These are phyloP conservation scores for Morphnarchus princeps DNA, from an alignment of 2,113 vertebrate genomes.

Conservation along the genomic window DNA sequence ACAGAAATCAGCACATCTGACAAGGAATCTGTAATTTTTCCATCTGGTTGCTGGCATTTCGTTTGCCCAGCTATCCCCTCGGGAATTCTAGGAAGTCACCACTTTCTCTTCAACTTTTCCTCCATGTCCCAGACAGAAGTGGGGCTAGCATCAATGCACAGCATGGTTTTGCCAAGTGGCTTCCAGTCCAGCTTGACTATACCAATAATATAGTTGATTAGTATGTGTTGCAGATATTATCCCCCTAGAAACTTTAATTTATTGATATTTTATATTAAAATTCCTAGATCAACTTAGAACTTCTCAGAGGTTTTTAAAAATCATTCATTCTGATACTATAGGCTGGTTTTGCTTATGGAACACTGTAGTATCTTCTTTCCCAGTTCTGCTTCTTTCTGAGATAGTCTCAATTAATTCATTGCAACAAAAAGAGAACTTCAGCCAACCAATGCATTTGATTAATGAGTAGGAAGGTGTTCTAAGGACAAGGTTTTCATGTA, in stretches of 20 bases:
- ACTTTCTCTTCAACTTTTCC: not conserved
- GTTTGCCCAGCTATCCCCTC: not conserved
- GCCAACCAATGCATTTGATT: not conserved
- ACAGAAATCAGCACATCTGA: not conserved
- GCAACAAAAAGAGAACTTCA: not conserved
- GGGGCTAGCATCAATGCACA: not conserved
- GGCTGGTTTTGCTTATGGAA: not conserved
- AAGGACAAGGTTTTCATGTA: not conserved
- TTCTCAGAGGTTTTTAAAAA: not conserved
- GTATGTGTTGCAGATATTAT: not conserved
- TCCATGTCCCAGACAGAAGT: not conserved
- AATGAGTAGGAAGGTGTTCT: not conserved
- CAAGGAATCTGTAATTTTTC: not conserved
- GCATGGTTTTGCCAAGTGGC: not conserved
- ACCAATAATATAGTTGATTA: not conserved
- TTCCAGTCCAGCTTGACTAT: not conserved
- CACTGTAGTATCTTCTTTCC: not conserved
- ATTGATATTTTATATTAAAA: not conserved
- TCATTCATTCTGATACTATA: not conserved
- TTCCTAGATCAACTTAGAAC: not conserved
- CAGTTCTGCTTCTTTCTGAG: not conserved
- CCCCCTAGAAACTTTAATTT: not conserved
- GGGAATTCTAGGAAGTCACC: not conserved
- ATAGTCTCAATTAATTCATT: not conserved
- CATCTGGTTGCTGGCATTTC: not conserved